Evolutionary conservation across 2,888 invertebrate species (phyloP), one percentile per base, ranked within the genome.

Genomic region (Leucophenga montana): DNA sequence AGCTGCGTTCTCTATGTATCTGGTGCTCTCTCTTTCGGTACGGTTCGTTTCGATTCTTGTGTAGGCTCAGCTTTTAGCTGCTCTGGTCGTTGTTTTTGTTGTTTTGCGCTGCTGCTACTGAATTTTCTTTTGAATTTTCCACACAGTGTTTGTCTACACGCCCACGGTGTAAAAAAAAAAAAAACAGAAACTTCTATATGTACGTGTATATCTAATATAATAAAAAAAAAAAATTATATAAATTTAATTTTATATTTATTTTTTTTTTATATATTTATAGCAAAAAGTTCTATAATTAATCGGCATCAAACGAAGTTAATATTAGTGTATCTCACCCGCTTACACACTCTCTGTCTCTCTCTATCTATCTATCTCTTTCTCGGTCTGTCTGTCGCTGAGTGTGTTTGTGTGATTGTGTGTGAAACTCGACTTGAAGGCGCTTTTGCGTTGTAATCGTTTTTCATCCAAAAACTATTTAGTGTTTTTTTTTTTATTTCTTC

Each of bases 121-220:
- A 79, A 80, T 82, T 82, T 67, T 61, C 44, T 61, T n/a, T 48
- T 27, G 14, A 46, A 11, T 46, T 67, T 83, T 77, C 77, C 82
- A 75, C 82, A 75, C 82, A 77, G 75, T 83, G 83, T 82, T 79
- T 80, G 80, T 81, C 83, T 80, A 83, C 80, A 80, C 80, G 80
- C 80, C 80, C 80, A 80, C 80, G 78, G 79, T 73, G 76, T 69
- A 48, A 48, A 56, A 39, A 39, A 39, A n/a, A 61, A 9, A 5
- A 61, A 44, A 39, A 39, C 39, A 39, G 3, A 39, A 5, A 39
- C 8, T 39, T 39, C 3, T 39, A 3, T 39, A 39, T 39, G 8
- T 39, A 11, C 11, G 39, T 39, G 39, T 33, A 33, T n/a, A 59
- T 59, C 11, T 9, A 54, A 18, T 3, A 54, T 6, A 18, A 54